Conservation (phyloP, 92 coral and sea anemone genomes). For the Phenganax stokvisi region DNA sequence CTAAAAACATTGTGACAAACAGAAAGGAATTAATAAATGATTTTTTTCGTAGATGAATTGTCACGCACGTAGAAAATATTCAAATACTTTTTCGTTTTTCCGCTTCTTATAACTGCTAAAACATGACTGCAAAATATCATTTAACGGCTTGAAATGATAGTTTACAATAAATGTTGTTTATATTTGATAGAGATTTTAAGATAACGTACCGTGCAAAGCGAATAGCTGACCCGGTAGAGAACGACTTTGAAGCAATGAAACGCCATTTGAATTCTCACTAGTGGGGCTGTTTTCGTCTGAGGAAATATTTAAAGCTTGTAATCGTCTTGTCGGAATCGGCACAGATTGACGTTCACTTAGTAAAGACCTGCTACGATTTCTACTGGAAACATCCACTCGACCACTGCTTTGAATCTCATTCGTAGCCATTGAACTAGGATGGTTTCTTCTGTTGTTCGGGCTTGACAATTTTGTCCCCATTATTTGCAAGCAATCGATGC, state of each 20-base stretch:
- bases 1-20: conserved; percentile 45
- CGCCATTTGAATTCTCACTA: conserved; percentile 19
- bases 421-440: conserved; percentile 16
- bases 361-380: conserved; percentile 32
- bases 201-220: conserved; percentile 30
- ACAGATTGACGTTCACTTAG: conserved; percentile 12
- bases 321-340: conserved; percentile 24
- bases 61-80: not conserved
- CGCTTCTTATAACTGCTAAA: not conserved
- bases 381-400: conserved; percentile 15
- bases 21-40: not conserved
- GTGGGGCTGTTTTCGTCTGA: conserved; percentile 25
- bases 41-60: not conserved
- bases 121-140: not conserved
- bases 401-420: conserved; percentile 15
- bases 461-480: conserved; percentile 39
- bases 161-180: not conserved
- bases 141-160: not conserved
- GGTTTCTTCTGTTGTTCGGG: conserved; percentile 24
- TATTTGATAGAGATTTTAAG: not conserved
- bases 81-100: not conserved
- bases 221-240: conserved; percentile 34
- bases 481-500: not conserved
- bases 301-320: conserved; percentile 24
- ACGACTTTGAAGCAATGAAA: conserved; percentile 24